Evolutionary conservation across 2,113 vertebrate species (phyloP), one percentile per base, ranked within the genome.

Genomic region (Campylomormyrus numenius): DNA sequence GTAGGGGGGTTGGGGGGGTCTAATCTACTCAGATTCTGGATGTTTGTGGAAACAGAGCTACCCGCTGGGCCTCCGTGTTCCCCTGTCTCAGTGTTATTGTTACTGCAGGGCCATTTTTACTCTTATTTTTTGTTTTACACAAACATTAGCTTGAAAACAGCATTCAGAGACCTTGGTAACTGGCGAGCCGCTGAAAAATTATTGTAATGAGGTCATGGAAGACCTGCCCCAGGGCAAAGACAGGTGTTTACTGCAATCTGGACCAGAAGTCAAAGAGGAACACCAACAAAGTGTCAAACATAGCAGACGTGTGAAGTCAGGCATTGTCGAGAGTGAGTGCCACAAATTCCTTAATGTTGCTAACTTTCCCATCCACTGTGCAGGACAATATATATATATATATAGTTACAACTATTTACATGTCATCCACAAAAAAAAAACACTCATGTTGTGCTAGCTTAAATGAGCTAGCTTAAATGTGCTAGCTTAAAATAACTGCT

Each of bases 181-280:
- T 88, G 84, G 85, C 58, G 70, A 53, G 70, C 48, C 3, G 15
- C 21, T 77, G 46, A 39, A 53, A 88, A 77, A 50, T 17, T 70
- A 45, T 46, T 48, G 85, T 86, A 90, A 90, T 90, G 89, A 66
- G 89, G 89, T 53, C 89, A 85, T 89, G 42, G 39, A 85, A 46
- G 35, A 85, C 80, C 39, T 85, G 83, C 89, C 46, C 46, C 83
- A 31, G 89, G 89, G 42, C 53, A 62, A 90, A 66, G 88, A 90
- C 83, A 66, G 83, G 89, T 85, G 52, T 89, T 89, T 77, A 31
- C 84, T 45, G 62, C 84, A 89, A 85, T 70, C 24, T 70, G 56
- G 77, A 58, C 45, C 27, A 90, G 84, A 84, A 56, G 80, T 89
- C 39, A 84, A 62, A 85, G 50, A 56, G 53, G 15, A 39, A 88